Evolutionary conservation across 2,888 invertebrate species (phyloP), one percentile per base, ranked within the genome.

Genomic region (Chirona hameri): DNA sequence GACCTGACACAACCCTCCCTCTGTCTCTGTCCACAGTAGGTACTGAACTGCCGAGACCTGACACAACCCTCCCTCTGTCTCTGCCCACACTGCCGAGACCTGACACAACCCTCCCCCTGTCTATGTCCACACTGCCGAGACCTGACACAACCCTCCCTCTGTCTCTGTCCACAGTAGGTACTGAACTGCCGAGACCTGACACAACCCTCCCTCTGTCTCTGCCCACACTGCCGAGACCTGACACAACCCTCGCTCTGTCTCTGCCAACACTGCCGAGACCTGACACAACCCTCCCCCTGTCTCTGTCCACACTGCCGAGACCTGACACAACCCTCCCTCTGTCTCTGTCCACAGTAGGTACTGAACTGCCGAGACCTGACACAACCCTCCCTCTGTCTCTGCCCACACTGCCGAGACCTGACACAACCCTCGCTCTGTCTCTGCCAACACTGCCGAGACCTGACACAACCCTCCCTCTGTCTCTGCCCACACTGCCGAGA

Each of bases 1-100:
- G 7, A 39, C 39, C 4, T 39, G 39, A 39, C 7, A 7, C 39
- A n/a, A 24, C 80, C 65, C 65, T 55, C 65, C 24, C 48, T 72
- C 29, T 48, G 39, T 48, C 48, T 82, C 48, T 14, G 46, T 18
- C 80, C 81, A 21, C 89, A 97, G 97, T 94, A 95, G 87, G 95
- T 98, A 86, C 91, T 98, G 86, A 95, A 95, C 89, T 98, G 97
- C 91, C 39, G 39, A 39, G 7, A 39, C 39, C 4, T 39, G 39
- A 39, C 7, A 7, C 39, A n/a, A 24, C 80, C 65, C 65, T 55
- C 65, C 24, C 48, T 72, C 29, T 48, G 39, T 48, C 48, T 82
- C 48, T 14, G 46, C 24, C 80, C 81, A 21, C 89, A 97, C n/a
- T 39, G 39, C 7, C 39, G 39, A 39, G 7, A 39, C 39, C 4